phyloP scores from a whole-genome alignment of 2,888 invertebrate genomes.

The Hypselothyrea guttata region DNA sequence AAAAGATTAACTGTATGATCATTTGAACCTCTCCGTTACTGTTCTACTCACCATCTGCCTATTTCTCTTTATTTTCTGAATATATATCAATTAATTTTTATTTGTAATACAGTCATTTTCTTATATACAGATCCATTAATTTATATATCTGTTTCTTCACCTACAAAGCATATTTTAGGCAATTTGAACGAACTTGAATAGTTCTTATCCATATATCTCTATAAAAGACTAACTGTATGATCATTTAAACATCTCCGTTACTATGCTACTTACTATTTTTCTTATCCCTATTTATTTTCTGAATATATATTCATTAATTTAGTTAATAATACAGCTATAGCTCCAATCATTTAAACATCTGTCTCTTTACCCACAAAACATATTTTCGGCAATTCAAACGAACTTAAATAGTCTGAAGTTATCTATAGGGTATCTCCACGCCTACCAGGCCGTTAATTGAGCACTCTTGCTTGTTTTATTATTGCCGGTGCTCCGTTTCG shows the following conservation, averaged over 20 bases:
- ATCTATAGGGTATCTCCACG: constrained; percentile 15
- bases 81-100: background rate
- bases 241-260: too few species aligned
- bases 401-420: too few species aligned
- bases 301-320: background rate
- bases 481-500: constrained; percentile 17
- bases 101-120: background rate
- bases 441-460: background rate
- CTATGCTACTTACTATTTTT: background rate
- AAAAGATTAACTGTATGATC: background rate
- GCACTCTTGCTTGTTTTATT: constrained; percentile 21
- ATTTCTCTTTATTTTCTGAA: background rate
- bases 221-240: background rate
- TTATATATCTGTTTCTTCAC: background rate
- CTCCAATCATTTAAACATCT: too few species aligned
- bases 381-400: too few species aligned
- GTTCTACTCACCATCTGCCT: background rate
- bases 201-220: background rate
- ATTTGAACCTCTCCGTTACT: background rate
- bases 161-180: too few species aligned
- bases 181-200: too few species aligned
- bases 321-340: too few species aligned
- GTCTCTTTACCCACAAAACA: too few species aligned
- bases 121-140: background rate
- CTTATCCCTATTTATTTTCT: background rate